Conservation (phyloP, 2,888 invertebrate species). For the Caenorhabditis drosophilae region DNA sequence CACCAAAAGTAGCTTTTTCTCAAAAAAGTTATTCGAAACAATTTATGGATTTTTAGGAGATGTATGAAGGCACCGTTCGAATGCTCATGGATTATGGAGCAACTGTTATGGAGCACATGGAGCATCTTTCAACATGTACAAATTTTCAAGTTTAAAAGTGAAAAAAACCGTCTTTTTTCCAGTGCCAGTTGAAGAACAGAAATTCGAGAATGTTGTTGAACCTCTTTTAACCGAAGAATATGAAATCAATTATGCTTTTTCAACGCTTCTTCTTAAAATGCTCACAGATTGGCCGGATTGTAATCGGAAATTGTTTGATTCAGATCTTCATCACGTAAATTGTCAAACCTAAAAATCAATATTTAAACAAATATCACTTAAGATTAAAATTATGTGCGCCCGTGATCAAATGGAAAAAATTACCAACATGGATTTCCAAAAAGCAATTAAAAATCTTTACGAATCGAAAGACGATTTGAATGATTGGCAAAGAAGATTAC, state of each 20-base stretch:
- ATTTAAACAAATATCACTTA: conserved; percentile 10
- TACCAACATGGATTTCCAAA: conserved; percentile 52
- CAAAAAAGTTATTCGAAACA: no score
- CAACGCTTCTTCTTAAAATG: conserved; percentile 67
- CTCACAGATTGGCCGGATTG: conserved; percentile 68
- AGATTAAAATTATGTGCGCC: conserved; percentile 65
- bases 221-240: conserved; percentile 65
- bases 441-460: conserved; percentile 55
- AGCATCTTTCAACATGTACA: conserved; percentile 55
- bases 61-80: conserved; percentile 67
- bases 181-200: conserved; percentile 46
- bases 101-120: conserved; percentile 62
- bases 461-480: conserved; percentile 52
- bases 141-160: background rate
- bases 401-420: conserved; percentile 65
- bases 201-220: conserved; percentile 62
- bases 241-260: conserved; percentile 64
- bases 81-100: conserved; percentile 68
- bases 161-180: background rate
- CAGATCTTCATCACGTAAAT: conserved; percentile 60
- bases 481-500: conserved; percentile 62
- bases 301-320: conserved; percentile 54
- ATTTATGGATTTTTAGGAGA: no score
- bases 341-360: background rate
- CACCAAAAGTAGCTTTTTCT: no score